Base-by-base conservation (phyloP, 2,888 invertebrate genomes). In the Cheilosia pagana region DNA sequence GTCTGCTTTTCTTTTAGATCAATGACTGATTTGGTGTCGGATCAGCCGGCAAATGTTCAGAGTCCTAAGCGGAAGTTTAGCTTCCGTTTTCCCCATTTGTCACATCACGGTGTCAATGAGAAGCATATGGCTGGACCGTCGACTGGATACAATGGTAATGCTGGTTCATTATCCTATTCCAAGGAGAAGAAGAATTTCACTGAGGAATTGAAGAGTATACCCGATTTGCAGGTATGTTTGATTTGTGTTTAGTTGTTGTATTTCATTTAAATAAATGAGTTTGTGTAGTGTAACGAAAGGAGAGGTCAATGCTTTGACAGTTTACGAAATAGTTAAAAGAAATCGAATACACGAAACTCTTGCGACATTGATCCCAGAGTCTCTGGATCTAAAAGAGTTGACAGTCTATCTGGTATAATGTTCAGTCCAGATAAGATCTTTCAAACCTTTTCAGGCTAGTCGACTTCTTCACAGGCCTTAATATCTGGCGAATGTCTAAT, bases 131-230 rank as follows among this genome's bases (percentile, higher is more conserved):
- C 88, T 16, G 71, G 79, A 4, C 87, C 86, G 1, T 87, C 88
- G 2, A 87, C 87, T 28, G 87, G 88, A 41, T 87, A 87, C 3
- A 89, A 90, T 53, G 81, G 87, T 88, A 92, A 92, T 88, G 91
- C 92, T 77, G 92, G 92, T 68, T 92, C 91, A 63, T 91, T 92
- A 72, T 89, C 90, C 41, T 89, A 90, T 86, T 88, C 90, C 28
- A 92, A 92, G 79, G 88, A 89, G 78, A 91, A 96, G 88, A 94
- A 97, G 87, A 98, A 97, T 89, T 98, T 98, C 90, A 96, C 97
- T 50, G 97, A 98, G 89, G 98, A 98, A 93, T 95, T 96, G 16
- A 95, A 96, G 88, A 94, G 93, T 89, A 96, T 97, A 87, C 96
- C 96, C 12, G 97, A 98, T 91, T 95, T 98, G 89, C 97, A 98